Conservation (phyloP, 2,888 invertebrate species). For the Cephus spinipes region DNA sequence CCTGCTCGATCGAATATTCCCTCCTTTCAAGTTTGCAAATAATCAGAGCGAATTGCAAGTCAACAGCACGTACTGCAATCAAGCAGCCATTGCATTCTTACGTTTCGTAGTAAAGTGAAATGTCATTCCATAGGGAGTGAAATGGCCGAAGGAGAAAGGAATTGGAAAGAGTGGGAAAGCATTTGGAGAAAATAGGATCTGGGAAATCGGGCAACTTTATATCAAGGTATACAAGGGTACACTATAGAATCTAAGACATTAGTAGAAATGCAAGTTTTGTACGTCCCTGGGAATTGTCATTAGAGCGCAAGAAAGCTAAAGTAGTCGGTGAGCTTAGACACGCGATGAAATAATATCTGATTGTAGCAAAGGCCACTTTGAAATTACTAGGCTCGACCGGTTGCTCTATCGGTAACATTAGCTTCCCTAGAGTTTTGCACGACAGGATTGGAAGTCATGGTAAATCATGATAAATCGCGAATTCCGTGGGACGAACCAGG, state of each 20-base stretch:
- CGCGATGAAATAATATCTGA: slow-evolving; percentile 35
- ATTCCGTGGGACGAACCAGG: not conserved
- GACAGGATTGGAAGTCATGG: not conserved
- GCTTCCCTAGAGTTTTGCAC: not conserved
- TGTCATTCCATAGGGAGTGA: not conserved
- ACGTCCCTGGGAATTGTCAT: slow-evolving; percentile 29
- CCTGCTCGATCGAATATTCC: not conserved
- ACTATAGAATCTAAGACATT: not conserved
- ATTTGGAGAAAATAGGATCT: not conserved
- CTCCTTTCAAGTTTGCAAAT: not conserved
- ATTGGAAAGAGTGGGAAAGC: not conserved
- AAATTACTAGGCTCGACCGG: slow-evolving; percentile 24
- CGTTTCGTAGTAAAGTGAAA: not conserved
- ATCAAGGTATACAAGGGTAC: not conserved
- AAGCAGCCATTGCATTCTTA: not conserved
- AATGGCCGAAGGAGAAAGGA: not conserved
- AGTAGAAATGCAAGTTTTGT: slow-evolving; percentile 18
- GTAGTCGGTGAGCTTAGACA: slow-evolving; percentile 23
- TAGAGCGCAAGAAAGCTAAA: slow-evolving; percentile 17
- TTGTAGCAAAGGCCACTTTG: slow-evolving; percentile 28
- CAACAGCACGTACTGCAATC: not conserved
- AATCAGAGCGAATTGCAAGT: not conserved
- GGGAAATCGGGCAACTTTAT: not conserved
- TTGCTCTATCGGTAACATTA: not conserved
- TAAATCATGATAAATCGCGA: not conserved